A percentile compares a stretch with the other conserved stretches of the same genome.
phyloP scores from a whole-genome alignment of 2,888 invertebrate species.

The Eucera pruinosa region DNA sequence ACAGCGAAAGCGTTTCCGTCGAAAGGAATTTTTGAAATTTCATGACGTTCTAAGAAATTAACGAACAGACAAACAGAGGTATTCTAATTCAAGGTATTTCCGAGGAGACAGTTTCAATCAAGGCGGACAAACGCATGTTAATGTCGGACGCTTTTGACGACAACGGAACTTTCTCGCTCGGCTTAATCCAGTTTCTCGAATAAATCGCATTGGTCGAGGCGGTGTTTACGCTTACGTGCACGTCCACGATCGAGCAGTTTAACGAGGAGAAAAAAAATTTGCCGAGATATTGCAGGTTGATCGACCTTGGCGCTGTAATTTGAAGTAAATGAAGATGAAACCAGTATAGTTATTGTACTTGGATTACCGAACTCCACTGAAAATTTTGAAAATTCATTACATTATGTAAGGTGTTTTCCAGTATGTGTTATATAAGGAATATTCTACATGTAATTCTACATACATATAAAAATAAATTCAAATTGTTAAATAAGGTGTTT shows the following conservation, averaged over 20 bases:
- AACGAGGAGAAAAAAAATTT: constrained; percentile 19
- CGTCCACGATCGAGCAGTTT: constrained; percentile 12
- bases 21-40: constrained; percentile 19
- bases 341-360: background rate
- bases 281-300: constrained; percentile 23
- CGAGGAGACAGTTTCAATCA: constrained; percentile 61
- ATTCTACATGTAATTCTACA: too few species aligned
- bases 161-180: constrained; percentile 82
- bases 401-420: background rate
- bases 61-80: background rate
- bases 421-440: too few species aligned
- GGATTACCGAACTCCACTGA: background rate
- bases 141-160: constrained; percentile 78
- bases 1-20: background rate
- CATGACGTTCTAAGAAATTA: background rate
- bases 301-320: constrained; percentile 41
- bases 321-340: constrained; percentile 14
- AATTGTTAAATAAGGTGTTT: too few species aligned
- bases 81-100: constrained; percentile 44
- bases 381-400: background rate
- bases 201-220: constrained; percentile 68
- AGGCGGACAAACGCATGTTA: constrained; percentile 66
- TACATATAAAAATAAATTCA: too few species aligned
- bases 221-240: constrained; percentile 34
- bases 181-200: constrained; percentile 82